Evolutionary conservation across 2,113 vertebrate species (phyloP), one percentile per base, ranked within the genome.

Genomic region (Chaenogobius annularis): DNA sequence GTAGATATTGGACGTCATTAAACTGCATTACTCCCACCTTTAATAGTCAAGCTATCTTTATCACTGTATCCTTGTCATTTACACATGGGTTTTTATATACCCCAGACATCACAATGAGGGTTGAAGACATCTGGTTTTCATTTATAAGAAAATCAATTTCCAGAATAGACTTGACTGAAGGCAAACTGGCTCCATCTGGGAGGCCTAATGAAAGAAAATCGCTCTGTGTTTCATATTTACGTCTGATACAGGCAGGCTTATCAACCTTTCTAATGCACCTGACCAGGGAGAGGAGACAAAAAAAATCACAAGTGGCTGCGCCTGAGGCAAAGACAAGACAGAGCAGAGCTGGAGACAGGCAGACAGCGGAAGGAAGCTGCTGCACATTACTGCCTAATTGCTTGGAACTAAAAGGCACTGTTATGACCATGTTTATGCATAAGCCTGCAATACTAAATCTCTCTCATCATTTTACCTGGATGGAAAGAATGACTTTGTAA

Each of bases 381-480:
- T 74, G 81, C 82, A 86, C 87, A 89, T 89, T 81, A 87, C 82
- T 83, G 88, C 84, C 80, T 89, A 91, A 91, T 87, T 88, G 88
- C 87, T 84, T 73, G 86, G 89, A 90, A 89, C 87, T 89, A 90
- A 90, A 58, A 89, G 75, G 85, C 74, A 56, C 80, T 78, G 86
- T 88, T 89, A 82, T 84, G 83, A 87, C 79, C 83, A 90, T 87
- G 83, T 88, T 87, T 77, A 87, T 89, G 85, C 83, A 86, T 78
- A 73, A 83, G 83, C 80, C 84, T 84, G 81, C 85, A 79, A 82
- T 81, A 72, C 81, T 69, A 82, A 81, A 83, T 83, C 76, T 79
- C 82, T 79, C 63, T 78, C 71, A 79, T 78, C 81, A 59, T 83
- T 85, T 75, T 56, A 78, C 61, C 79, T 73, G 80, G 70, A 75